Percentiles rank a stretch among this genome's conserved stretches.
Evolutionary conservation across 2,888 invertebrate species (phyloP).

Genomic region (Caenorhabditis japonica): DNA sequence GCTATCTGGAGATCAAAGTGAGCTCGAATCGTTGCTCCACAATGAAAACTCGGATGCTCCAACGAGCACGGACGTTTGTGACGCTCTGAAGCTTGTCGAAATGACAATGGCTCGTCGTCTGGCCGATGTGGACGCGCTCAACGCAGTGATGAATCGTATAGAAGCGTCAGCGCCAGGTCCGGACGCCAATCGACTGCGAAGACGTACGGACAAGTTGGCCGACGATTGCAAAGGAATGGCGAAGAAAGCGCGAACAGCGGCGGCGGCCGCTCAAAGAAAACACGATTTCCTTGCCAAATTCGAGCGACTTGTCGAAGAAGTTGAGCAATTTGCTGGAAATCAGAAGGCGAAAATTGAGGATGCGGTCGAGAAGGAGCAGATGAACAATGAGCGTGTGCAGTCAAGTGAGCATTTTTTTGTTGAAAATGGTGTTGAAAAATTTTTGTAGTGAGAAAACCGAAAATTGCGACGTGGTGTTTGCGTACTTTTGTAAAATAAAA

Average conservation of each 20-base stretch:
- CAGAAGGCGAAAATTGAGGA: constrained; percentile 59
- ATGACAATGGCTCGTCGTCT: constrained; percentile 56
- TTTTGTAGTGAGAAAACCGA: too few species aligned
- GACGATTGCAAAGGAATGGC: constrained; percentile 63
- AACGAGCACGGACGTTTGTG: constrained; percentile 28
- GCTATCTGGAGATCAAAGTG: constrained; percentile 57
- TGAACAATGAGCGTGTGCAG: constrained; percentile 56
- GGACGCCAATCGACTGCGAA: constrained; percentile 66
- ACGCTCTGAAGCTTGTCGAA: constrained; percentile 58
- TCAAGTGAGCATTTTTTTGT: too few species aligned
- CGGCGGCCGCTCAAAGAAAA: constrained; percentile 56
- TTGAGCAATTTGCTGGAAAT: constrained; percentile 36
- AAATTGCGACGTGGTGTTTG: too few species aligned
- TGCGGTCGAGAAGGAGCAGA: constrained; percentile 49
- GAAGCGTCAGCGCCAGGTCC: constrained; percentile 66
- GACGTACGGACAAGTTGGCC: constrained; percentile 64
- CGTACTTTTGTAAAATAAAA: too few species aligned
- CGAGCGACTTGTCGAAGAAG: constrained; percentile 51
- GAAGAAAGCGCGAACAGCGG: constrained; percentile 62
- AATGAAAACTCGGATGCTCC: constrained; percentile 5
- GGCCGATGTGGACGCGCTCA: constrained; percentile 63
- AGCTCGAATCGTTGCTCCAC: constrained; percentile 46
- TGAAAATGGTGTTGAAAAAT: too few species aligned
- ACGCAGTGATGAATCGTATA: constrained; percentile 49
- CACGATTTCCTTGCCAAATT: constrained; percentile 46